Base-by-base conservation (phyloP, 2,797 vertebrate species). In the Okamejei kenojei region DNA sequence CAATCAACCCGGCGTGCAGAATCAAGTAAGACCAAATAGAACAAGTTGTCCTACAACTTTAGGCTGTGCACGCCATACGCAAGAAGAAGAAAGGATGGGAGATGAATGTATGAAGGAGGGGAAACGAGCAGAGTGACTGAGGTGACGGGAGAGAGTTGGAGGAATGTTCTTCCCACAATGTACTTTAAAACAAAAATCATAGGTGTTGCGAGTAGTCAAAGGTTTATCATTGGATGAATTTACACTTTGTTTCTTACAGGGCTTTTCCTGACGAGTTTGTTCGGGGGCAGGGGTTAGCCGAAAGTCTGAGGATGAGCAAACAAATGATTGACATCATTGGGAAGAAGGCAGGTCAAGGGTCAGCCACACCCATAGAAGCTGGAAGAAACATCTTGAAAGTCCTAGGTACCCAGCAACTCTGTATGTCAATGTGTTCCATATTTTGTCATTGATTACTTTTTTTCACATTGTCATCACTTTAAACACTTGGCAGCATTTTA, bases 251-350 rank as follows among this genome's bases (percentile, higher is more conserved):
- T 61, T 11, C 26, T 86, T 90, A 32, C 93, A 97, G 97, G n/a
- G 96, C 95, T n/a, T 94, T 96, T 93, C 95, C 96, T 0, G 77
- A 93, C 71, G 96, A 97, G 93, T 63, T 96, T 93, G 93, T 94
- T 0, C 94, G 95, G 94, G 92, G 90, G 17, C 93, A 84, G 86
- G 96, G 96, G 93, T 95, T 94, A 90, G 84, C 94, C 77, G 94
- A 94, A 78, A 94, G 96, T 93, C 93, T 97, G 93, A 94, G 96
- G 82, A 93, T 95, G 26, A 95, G 95, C 35, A 94, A 94, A 84
- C 96, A 95, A 95, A 97, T 97, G 96, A 97, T 97, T 93, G 93
- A 93, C 38, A 94, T 97, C 21, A 95, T 97, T 77, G 94, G 95
- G 91, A 94, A 95, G 45, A 94, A 96, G 94, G 95, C 74, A 0